Conservation (phyloP, 2,113 vertebrate genomes). For the Heloderma charlesbogerti region DNA sequence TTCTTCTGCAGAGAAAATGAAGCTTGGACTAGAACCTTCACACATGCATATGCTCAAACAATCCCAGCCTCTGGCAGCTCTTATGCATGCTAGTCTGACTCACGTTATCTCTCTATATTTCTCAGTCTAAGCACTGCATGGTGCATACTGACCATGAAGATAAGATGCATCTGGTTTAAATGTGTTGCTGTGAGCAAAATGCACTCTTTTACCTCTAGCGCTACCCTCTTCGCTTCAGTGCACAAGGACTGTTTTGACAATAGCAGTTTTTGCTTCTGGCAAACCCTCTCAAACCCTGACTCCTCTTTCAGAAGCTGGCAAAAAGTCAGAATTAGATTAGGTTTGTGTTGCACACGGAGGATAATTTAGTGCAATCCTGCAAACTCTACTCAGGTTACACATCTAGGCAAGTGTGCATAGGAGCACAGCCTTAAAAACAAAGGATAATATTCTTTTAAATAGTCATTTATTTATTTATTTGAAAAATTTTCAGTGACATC, state of each 20-base stretch:
- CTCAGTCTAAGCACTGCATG: rapidly evolving
- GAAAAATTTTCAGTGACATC: no score
- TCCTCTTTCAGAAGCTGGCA: neutral
- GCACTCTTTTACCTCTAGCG: conserved; percentile 57
- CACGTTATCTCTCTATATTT: neutral
- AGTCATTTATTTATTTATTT: no score
- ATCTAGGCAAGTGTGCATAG: neutral
- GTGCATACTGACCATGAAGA: conserved; percentile 17
- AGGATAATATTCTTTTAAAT: neutral
- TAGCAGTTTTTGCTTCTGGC: neutral
- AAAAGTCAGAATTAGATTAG: neutral
- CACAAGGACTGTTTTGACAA: conserved; percentile 6
- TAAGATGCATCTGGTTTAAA: conserved; percentile 59
- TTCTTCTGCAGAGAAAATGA: no score
- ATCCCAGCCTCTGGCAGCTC: neutral
- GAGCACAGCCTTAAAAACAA: neutral
- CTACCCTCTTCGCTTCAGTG: conserved; percentile 15
- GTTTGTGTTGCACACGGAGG: neutral
- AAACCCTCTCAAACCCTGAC: neutral
- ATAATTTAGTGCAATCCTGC: neutral
- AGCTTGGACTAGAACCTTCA: neutral
- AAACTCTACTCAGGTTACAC: neutral
- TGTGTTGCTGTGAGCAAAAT: conserved; percentile 49
- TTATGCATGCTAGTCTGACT: neutral
- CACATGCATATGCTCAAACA: neutral